Conservation (phyloP, 2,797 vertebrate genomes). For the Notoglanidium macrostoma region DNA sequence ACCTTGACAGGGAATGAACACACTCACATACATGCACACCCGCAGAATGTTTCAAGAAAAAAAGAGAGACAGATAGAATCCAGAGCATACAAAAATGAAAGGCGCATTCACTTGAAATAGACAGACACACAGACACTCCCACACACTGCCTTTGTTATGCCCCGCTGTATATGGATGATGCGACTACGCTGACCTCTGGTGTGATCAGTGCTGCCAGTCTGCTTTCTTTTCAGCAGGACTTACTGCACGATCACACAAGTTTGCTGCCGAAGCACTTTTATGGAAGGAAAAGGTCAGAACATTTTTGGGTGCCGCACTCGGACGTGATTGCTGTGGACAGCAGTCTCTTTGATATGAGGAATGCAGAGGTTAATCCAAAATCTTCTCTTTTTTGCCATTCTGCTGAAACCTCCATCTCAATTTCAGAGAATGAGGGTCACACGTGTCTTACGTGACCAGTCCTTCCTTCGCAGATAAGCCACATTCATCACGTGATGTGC, state of each 20-base stretch:
- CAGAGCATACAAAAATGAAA: slow-evolving; percentile 15
- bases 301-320: slow-evolving; percentile 51
- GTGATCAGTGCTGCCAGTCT: slow-evolving; percentile 37
- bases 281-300: slow-evolving; percentile 29
- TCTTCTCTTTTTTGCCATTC: slow-evolving; percentile 17
- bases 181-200: slow-evolving; percentile 37
- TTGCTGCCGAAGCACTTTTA: slow-evolving; percentile 49
- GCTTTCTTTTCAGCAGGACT: slow-evolving; percentile 51
- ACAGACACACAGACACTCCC: slow-evolving; percentile 19
- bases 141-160: slow-evolving; percentile 12
- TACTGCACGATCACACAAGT: slow-evolving; percentile 44
- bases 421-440: slow-evolving; percentile 67
- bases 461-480: slow-evolving; percentile 28
- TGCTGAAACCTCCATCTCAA: slow-evolving; percentile 57
- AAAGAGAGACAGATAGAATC: slow-evolving; percentile 23
- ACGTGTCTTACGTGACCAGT: neutral
- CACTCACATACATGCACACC: slow-evolving; percentile 28
- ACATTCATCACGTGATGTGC: slow-evolving; percentile 27
- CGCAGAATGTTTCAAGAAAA: slow-evolving; percentile 22
- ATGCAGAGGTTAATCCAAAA: slow-evolving; percentile 67
- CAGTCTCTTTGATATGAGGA: slow-evolving; percentile 64
- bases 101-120: slow-evolving; percentile 22
- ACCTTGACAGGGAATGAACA: slow-evolving; percentile 44
- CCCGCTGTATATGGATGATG: slow-evolving; percentile 24
- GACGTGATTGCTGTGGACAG: slow-evolving; percentile 62